Evolutionary conservation across 2,113 vertebrate genomes (phyloP), one percentile per base, ranked within the genome.

Genomic region (Mionectes macconnelli): DNA sequence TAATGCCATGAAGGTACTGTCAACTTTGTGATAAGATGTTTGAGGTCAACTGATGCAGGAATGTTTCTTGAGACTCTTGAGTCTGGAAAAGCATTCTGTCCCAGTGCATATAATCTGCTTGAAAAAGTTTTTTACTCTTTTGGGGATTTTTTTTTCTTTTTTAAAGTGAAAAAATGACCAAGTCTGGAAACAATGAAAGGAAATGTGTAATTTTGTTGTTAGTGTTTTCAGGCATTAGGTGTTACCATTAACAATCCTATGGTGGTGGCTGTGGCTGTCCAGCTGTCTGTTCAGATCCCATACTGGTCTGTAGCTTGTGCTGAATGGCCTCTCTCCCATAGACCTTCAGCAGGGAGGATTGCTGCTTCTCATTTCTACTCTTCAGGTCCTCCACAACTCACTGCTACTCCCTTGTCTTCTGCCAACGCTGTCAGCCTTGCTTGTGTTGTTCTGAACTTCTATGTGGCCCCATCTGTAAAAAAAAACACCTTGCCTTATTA

Each of bases 291-390:
- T 79, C 35, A 42, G 37, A 37, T 78, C 50, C 69, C 84, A 1
- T 0, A 0, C 25, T 24, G 47, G 28, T 21, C 33, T 21, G 16
- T 30, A 63, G 49, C 45, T 57, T 6, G 0, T 47, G 49, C 13
- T 27, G 3, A 28, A 40, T 56, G 55, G n/a, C 23, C 16, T 82
- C 55, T 73, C 35, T 75, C 20, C 37, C 25, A 17, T 3, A 75
- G 10, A 21, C 60, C 52, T 55, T 31, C 30, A 45, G 28, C 30
- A 40, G 31, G 30, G 40, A 87, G 30, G 11, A 18, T 8, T 89
- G 67, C 67, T 76, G 53, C 90, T 76, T 47, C 31, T 62, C 3
- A 30, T 70, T 28, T 37, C 64, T 55, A 1, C 14, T 24, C 42
- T 80, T 57, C 55, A 59, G 31, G 63, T 84, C 35, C 42, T 92